These are phyloP conservation scores for Pachyramphus minor DNA, from an alignment of 2,113 vertebrate species.

Conservation along the genomic window DNA sequence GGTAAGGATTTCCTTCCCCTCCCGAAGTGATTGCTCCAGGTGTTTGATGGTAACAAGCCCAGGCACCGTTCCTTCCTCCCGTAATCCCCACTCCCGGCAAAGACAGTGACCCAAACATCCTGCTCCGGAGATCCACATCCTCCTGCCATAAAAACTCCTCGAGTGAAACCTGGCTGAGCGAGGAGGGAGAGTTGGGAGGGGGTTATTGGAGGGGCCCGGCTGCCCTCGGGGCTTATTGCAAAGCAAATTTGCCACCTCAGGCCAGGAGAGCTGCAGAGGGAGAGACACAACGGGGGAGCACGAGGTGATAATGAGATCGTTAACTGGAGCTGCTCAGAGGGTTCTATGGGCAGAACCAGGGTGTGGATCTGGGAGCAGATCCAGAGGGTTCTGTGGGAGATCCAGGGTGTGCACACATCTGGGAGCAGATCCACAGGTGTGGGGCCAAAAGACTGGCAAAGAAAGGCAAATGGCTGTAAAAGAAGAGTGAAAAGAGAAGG, in stretches of 20 bases:
- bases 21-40: background rate
- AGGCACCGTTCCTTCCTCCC: background rate
- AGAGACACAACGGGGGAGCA: background rate
- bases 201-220: background rate
- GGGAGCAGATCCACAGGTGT: background rate
- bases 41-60: background rate
- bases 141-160: background rate
- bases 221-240: background rate
- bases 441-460: background rate
- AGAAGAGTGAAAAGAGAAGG: background rate
- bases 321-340: background rate
- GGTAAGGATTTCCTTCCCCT: slow-evolving; percentile 76
- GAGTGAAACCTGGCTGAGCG: background rate
- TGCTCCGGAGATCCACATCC: background rate
- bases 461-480: background rate
- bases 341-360: background rate
- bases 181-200: background rate
- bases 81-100: background rate
- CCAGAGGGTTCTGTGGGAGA: background rate
- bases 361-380: background rate
- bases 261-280: background rate
- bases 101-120: background rate
- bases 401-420: accelerated
- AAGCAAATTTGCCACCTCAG: background rate
- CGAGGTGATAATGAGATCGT: background rate